phyloP scores from a whole-genome alignment of 1,140 invertebrate genomes.

The Drosophila fuyamai region DNA sequence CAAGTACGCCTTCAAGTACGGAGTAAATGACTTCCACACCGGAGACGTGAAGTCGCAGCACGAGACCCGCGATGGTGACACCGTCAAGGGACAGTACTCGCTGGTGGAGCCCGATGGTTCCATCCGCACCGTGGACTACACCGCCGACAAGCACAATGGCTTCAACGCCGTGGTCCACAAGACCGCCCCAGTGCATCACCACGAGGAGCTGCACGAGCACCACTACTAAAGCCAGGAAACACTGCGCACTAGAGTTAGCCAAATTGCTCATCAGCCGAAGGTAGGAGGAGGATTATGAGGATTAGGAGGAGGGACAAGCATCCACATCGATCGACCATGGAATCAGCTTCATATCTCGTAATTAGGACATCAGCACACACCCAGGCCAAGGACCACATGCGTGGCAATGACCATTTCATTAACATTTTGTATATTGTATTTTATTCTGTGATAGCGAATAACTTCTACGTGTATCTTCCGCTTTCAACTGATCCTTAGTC shows the following conservation, averaged over 20 bases:
- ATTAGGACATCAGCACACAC: constrained; percentile 75
- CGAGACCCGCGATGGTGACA: constrained; percentile 86
- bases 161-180: constrained; percentile 89
- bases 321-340: constrained; percentile 65
- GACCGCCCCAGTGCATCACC: constrained; percentile 86
- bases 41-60: constrained; percentile 86
- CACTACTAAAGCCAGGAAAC: constrained; percentile 39
- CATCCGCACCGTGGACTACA: constrained; percentile 86
- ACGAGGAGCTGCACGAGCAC: constrained; percentile 77
- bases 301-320: constrained; percentile 34
- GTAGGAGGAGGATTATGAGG: constrained; percentile 29
- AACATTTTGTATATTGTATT: constrained; percentile 74
- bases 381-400: constrained; percentile 15
- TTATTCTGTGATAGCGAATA: constrained; percentile 82
- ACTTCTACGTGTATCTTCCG: constrained; percentile 48
- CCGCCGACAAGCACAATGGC: constrained; percentile 85
- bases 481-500: constrained; percentile 71
- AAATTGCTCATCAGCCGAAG: constrained; percentile 66
- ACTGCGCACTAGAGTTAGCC: constrained; percentile 73
- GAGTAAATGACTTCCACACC: constrained; percentile 86
- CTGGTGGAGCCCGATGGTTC: constrained; percentile 87
- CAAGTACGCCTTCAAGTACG: constrained; percentile 86
- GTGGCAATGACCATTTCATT: constrained; percentile 56
- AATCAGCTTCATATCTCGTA: constrained; percentile 83
- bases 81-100: constrained; percentile 85